phyloP scores from a whole-genome alignment of 2,888 invertebrate species.

The Ichneumoninae sp. region DNA sequence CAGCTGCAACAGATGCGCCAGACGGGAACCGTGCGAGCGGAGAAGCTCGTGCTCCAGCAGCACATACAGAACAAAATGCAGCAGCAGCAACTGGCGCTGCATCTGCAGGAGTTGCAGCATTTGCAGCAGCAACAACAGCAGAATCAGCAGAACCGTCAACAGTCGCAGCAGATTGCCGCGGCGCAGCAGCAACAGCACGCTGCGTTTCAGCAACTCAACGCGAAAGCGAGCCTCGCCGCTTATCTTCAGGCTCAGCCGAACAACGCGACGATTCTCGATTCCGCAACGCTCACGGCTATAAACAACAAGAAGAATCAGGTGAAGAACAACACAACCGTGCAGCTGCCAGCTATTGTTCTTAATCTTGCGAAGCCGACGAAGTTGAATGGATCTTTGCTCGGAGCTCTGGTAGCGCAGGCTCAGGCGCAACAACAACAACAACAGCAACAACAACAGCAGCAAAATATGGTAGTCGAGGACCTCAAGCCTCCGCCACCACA shows the following conservation, averaged over 20 bases:
- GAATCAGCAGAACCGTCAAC: constrained; percentile 76
- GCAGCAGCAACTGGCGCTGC: constrained; percentile 86
- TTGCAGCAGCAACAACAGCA: constrained; percentile 86
- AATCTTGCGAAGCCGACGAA: constrained; percentile 82
- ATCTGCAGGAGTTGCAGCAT: constrained; percentile 87
- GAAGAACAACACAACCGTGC: constrained; percentile 81
- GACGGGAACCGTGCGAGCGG: constrained; percentile 85
- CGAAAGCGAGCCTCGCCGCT: constrained; percentile 85
- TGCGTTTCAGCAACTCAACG: constrained; percentile 83
- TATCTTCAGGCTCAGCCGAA: constrained; percentile 84
- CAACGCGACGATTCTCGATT: constrained; percentile 80
- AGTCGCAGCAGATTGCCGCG: constrained; percentile 74
- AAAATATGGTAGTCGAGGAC: constrained; percentile 79
- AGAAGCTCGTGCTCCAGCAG: constrained; percentile 87
- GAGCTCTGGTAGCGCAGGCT: constrained; percentile 82
- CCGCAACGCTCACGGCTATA: constrained; percentile 81
- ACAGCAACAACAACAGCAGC: constrained; percentile 70
- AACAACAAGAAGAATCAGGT: constrained; percentile 83
- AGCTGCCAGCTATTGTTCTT: constrained; percentile 81
- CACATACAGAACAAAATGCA: constrained; percentile 90
- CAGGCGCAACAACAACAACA: constrained; percentile 76
- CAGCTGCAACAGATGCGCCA: constrained; percentile 90
- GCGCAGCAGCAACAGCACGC: constrained; percentile 79
- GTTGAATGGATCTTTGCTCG: constrained; percentile 80
- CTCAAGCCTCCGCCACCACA: constrained; percentile 88